Base-by-base conservation (phyloP, 2,888 invertebrate genomes). In the Monoplex corrugatus region DNA sequence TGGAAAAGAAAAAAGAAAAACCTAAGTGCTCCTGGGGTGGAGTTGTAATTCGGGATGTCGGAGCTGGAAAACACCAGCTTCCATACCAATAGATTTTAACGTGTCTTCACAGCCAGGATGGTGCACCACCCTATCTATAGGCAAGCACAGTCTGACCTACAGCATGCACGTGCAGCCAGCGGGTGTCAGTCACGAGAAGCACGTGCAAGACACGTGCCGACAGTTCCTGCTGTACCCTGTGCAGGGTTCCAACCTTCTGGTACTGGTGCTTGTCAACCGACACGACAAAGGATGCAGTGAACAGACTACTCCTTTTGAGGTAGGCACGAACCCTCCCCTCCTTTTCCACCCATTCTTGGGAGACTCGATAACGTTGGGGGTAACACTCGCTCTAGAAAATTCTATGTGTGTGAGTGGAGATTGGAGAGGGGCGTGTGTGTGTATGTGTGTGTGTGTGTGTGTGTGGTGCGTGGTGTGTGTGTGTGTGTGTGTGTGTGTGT, bases 111-210 rank as follows among this genome's bases (percentile, higher is more conserved):
- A 87, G 87, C 44, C 75, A 0, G 35, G 45, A 19, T 87, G 87
- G 87, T 87, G 87, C 45, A 87, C 87, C 8, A 23, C 45, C 8
- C 35, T 87, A 35, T 87, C 87, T 45, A 44, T 32, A 78, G 87
- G 87, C 1, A 75, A 43, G 28, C 87, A 87, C 87, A 87, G 45
- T 23, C 50, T 75, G 44, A 50, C 87, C 45, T 75, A 87, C 87
- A 40, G 32, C 5, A 10, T 86, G 72, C 32, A 45, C 44, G 75
- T 87, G 75, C 45, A 32, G 2, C 32, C 43, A 13, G 72, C 43
- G 10, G 45, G 45, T 19, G 87, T 87, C 87, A 87, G 28, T 8
- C 87, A 87, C 45, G 87, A 78, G 45, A 1, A 32, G 35, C 44
- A 43, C 45, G 87, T 75, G 75, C 75, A 45, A 28, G 87, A 87